A percentile compares a stretch with the other conserved stretches of the same genome.
These are phyloP conservation scores for Sylvia atricapilla DNA, from an alignment of 2,113 vertebrate species.

Conservation along the genomic window DNA sequence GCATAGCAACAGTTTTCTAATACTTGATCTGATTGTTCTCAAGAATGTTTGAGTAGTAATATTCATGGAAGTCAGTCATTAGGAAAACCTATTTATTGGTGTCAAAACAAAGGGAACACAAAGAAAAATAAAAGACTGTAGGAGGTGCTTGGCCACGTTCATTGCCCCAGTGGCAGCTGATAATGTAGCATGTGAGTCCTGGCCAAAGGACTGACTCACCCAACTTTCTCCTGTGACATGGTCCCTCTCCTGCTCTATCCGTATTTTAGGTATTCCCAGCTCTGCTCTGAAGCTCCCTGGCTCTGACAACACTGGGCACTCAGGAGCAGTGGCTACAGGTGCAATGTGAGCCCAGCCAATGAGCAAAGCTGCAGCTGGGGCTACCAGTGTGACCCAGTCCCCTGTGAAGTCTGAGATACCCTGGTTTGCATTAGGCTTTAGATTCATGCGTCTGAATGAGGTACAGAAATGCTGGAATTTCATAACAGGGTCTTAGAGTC, in stretches of 20 bases:
- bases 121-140: not conserved
- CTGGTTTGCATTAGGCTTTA: not conserved
- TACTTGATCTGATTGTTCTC: not conserved
- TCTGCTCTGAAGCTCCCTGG: not conserved
- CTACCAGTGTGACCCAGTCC: not conserved
- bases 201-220: not conserved
- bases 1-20: not conserved
- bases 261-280: not conserved
- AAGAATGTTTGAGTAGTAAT: not conserved
- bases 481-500: not conserved
- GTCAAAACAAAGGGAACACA: not conserved
- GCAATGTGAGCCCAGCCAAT: rapidly evolving
- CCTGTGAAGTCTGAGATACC: rapidly evolving
- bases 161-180: not conserved
- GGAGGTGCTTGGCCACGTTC: not conserved
- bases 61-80: not conserved
- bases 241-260: not conserved
- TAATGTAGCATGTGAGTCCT: rapidly evolving
- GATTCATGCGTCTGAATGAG: not conserved
- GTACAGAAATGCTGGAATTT: not conserved
- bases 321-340: not conserved
- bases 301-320: not conserved
- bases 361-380: not conserved
- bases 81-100: not conserved
- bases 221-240: not conserved